These are phyloP conservation scores for Spodoptera littoralis DNA, from an alignment of 2,888 invertebrate species.

Conservation along the genomic window DNA sequence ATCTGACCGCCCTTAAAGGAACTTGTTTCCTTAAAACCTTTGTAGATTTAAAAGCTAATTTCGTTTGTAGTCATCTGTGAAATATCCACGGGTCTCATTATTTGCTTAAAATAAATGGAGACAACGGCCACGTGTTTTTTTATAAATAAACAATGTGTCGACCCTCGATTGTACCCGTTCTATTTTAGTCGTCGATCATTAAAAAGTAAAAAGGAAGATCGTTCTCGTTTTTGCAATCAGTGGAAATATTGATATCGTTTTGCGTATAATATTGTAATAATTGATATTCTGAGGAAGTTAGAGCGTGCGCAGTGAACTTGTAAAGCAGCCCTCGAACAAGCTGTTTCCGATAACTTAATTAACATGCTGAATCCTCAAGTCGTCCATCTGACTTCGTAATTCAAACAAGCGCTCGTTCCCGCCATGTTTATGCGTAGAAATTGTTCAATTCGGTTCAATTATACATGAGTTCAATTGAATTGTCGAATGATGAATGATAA, in stretches of 20 bases:
- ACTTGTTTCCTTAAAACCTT: conserved; percentile 39
- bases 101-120: conserved; percentile 24
- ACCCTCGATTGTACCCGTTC: conserved; percentile 1
- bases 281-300: conserved; percentile 60
- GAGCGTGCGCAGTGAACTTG: conserved; percentile 55
- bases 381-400: conserved; percentile 67
- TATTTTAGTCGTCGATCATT: background rate
- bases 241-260: conserved; percentile 24
- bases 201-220: background rate
- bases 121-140: conserved; percentile 17
- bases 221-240: conserved; percentile 10
- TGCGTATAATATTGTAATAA: conserved; percentile 53
- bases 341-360: conserved; percentile 72
- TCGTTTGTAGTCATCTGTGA: conserved; percentile 45
- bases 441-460: conserved; percentile 49
- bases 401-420: conserved; percentile 61
- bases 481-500: background rate
- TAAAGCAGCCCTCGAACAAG: conserved; percentile 62
- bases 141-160: conserved; percentile 1
- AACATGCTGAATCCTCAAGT: conserved; percentile 70
- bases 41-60: conserved; percentile 50
- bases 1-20: conserved; percentile 30
- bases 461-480: conserved; percentile 20
- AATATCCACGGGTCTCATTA: conserved; percentile 38
- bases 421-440: conserved; percentile 50